Percentiles rank a stretch among this genome's conserved stretches.
phyloP scores from a whole-genome alignment of 2,888 invertebrate species.

The Stenoptilia bipunctidactyla region DNA sequence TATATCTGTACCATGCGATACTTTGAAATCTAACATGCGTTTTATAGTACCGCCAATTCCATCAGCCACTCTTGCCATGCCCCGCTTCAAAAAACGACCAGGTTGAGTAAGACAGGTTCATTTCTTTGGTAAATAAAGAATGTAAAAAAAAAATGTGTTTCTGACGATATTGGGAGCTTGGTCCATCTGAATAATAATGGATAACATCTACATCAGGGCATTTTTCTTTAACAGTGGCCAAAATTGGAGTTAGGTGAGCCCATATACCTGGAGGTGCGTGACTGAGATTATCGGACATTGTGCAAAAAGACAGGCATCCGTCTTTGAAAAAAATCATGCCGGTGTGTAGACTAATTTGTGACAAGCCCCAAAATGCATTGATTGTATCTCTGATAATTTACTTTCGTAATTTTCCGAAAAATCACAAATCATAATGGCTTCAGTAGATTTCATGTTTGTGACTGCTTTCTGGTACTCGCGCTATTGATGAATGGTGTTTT shows the following conservation, averaged over 20 bases:
- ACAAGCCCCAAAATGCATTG: conserved; percentile 16
- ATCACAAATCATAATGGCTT: conserved; percentile 14
- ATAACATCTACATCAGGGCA: conserved; percentile 7
- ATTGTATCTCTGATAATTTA: conserved; percentile 15
- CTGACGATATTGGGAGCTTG: conserved; percentile 13
- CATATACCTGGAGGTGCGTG: conserved; percentile 14
- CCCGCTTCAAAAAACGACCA: conserved; percentile 15
- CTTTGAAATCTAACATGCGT: conserved; percentile 9
- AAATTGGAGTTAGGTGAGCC: conserved; percentile 13
- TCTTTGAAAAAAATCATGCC: conserved; percentile 11
- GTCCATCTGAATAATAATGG: conserved; percentile 17
- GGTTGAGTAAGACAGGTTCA: conserved; percentile 8
- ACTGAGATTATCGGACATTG: conserved; percentile 11
- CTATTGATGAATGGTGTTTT: conserved; percentile 13
- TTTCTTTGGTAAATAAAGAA: conserved; percentile 7
- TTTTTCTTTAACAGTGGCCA: conserved; percentile 6
- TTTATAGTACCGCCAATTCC: conserved; percentile 14
- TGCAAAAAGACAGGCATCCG: conserved; percentile 11
- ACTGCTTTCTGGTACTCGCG: conserved; percentile 9
- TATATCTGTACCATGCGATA: too few species aligned
- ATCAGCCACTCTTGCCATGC: conserved; percentile 14
- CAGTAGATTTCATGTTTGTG: conserved; percentile 6
- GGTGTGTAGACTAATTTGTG: conserved; percentile 13
- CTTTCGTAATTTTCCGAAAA: conserved; percentile 16
- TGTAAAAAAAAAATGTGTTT: conserved; percentile 15